Evolutionary conservation across 2,113 vertebrate species (phyloP).

Genomic region (Thalassoma bifasciatum): DNA sequence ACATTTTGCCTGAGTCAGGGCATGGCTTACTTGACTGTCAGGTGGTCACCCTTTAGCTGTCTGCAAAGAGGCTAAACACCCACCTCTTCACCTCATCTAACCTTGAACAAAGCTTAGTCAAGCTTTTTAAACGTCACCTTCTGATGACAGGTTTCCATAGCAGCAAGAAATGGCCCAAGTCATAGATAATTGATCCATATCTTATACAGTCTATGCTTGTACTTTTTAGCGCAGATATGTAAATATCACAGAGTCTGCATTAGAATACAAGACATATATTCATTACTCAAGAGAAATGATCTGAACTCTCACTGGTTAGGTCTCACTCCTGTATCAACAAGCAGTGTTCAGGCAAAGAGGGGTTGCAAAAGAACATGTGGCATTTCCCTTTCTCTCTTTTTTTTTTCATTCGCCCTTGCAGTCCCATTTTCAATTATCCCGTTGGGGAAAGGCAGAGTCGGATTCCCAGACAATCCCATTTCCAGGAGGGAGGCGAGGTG

Average conservation of each 20-base stretch:
- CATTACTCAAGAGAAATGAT: background rate
- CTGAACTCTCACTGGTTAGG: background rate
- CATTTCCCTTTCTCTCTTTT: conserved; percentile 51
- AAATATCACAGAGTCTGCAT: background rate
- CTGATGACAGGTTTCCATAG: no score
- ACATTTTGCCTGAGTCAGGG: no score
- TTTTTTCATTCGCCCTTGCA: conserved; percentile 52
- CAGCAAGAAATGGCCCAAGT: no score
- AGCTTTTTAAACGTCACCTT: no score
- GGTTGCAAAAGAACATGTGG: conserved; percentile 31
- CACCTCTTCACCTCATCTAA: no score
- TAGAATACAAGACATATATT: background rate
- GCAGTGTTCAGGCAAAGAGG: conserved; percentile 16
- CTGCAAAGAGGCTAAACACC: no score
- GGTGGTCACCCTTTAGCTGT: no score
- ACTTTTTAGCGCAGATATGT: background rate
- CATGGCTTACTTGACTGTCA: no score
- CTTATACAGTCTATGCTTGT: background rate
- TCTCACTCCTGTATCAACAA: conserved; percentile 37
- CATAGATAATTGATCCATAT: no score
- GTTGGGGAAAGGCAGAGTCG: conserved; percentile 52
- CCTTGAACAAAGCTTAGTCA: no score
- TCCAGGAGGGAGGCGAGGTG: conserved; percentile 87
- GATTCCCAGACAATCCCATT: conserved; percentile 80
- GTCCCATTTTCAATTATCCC: conserved; percentile 77